Percentiles rank a stretch among this genome's conserved stretches.
phyloP scores from a whole-genome alignment of 2,113 vertebrate species.

The Siniperca knerii region DNA sequence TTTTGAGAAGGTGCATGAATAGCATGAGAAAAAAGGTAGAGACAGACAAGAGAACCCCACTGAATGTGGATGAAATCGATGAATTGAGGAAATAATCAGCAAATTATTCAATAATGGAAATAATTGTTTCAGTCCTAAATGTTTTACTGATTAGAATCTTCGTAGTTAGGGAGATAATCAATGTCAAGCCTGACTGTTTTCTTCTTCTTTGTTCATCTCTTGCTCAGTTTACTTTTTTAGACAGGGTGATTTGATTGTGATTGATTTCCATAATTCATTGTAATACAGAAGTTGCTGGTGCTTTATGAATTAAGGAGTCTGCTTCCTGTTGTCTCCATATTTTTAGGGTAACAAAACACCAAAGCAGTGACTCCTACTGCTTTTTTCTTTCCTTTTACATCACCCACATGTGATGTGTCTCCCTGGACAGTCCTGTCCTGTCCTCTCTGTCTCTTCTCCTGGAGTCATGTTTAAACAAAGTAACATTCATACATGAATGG shows the following conservation, averaged over 20 bases:
- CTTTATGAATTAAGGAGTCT: constrained; percentile 14
- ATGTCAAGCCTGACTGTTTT: too few relatives aligned
- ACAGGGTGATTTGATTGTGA: not conserved
- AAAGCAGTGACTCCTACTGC: not conserved
- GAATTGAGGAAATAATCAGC: not conserved
- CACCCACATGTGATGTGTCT: constrained; percentile 62
- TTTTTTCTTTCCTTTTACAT: constrained; percentile 49
- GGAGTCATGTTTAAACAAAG: constrained; percentile 79
- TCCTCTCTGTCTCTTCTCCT: constrained; percentile 68
- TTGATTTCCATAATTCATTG: not conserved
- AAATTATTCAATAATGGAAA: not conserved
- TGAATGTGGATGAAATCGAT: not conserved
- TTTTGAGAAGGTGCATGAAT: too few relatives aligned
- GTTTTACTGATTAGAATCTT: not conserved
- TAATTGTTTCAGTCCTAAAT: not conserved
- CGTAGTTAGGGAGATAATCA: not conserved
- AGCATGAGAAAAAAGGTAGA: not conserved
- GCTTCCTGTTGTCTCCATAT: not conserved
- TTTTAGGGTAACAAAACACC: constrained; percentile 19
- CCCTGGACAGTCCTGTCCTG: constrained; percentile 59
- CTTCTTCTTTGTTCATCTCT: not conserved
- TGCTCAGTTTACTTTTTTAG: not conserved
- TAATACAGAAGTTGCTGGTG: not conserved
- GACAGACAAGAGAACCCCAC: not conserved
- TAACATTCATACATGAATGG: constrained; percentile 83